Conservation (phyloP, 2,113 vertebrate genomes). For the Sisor rabdophorus region DNA sequence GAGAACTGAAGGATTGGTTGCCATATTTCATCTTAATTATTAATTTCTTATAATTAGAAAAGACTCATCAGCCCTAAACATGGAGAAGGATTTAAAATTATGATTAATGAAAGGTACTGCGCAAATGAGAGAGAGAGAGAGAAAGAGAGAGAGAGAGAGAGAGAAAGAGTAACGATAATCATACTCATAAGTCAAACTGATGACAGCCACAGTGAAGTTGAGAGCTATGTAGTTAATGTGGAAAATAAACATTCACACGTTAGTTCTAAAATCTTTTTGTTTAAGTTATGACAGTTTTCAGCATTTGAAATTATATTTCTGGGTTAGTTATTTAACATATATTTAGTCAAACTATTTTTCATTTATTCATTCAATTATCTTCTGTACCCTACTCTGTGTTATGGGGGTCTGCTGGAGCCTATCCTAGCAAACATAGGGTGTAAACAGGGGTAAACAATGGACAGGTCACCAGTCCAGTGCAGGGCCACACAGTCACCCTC, state of each 20-base stretch:
- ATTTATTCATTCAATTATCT: too few species aligned
- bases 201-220: slow-evolving; percentile 22
- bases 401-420: too few species aligned
- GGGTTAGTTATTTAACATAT: slow-evolving; percentile 57
- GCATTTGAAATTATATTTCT: slow-evolving; percentile 67
- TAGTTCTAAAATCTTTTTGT: slow-evolving; percentile 51
- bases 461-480: too few species aligned
- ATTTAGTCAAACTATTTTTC: slow-evolving; percentile 57
- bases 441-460: too few species aligned
- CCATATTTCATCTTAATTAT: slow-evolving; percentile 32
- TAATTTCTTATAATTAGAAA: slow-evolving; percentile 38
- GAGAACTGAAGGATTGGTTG: slow-evolving; percentile 11
- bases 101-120: slow-evolving; percentile 64
- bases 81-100: slow-evolving; percentile 55
- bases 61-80: slow-evolving; percentile 40
- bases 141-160: slow-evolving; percentile 11
- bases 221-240: slow-evolving; percentile 10
- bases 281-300: slow-evolving; percentile 59
- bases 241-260: slow-evolving; percentile 38
- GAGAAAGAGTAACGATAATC: slow-evolving; percentile 18
- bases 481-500: too few species aligned
- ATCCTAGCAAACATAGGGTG: too few species aligned
- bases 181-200: slow-evolving; percentile 29
- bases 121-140: slow-evolving; percentile 53
- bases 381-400: too few species aligned